Conservation (phyloP, 2,888 invertebrate species). For the Meghimatium bilineatum region DNA sequence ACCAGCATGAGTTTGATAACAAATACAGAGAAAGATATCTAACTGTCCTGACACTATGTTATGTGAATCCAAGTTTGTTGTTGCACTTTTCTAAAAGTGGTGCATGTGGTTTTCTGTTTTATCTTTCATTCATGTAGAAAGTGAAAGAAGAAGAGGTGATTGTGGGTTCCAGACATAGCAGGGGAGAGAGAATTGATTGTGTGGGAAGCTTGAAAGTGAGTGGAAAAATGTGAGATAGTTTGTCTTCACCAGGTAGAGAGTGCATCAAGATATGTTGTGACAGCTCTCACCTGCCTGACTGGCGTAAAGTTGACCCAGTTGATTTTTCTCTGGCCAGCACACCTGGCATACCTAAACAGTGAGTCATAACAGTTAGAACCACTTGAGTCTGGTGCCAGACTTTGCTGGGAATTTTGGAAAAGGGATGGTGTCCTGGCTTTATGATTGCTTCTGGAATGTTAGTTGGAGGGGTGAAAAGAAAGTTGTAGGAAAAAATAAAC, state of each 20-base stretch:
- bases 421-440: background rate
- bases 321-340: background rate
- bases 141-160: background rate
- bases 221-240: background rate
- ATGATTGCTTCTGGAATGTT: background rate
- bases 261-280: background rate
- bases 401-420: background rate
- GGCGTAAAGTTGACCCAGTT: slow-evolving; percentile 27
- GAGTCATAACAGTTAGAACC: background rate
- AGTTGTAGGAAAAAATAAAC: background rate
- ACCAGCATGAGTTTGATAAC: too few relatives aligned
- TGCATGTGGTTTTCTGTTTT: too few relatives aligned
- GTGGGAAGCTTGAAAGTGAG: background rate
- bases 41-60: too few relatives aligned
- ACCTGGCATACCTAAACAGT: slow-evolving; percentile 29
- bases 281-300: background rate
- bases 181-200: background rate
- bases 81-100: too few relatives aligned
- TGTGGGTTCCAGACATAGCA: background rate
- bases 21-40: too few relatives aligned
- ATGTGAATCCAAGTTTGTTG: too few relatives aligned
- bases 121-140: too few relatives aligned
- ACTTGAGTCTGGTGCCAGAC: slow-evolving; percentile 33
- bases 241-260: background rate
- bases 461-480: background rate